phyloP scores from a whole-genome alignment of 2,888 invertebrate species.

The Drosophila histrio region DNA sequence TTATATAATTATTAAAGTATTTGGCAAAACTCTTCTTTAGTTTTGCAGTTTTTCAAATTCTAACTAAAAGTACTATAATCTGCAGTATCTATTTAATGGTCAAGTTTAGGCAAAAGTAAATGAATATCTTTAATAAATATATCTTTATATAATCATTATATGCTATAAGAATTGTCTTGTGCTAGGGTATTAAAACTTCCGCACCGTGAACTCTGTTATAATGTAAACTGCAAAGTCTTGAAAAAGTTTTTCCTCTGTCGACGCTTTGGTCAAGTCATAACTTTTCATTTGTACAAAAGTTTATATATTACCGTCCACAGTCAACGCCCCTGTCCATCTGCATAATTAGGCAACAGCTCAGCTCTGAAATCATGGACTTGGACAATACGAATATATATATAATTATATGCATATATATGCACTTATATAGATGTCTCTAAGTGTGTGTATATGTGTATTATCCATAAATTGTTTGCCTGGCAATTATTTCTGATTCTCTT shows the following conservation, averaged over 20 bases:
- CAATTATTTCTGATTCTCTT: conserved; percentile 54
- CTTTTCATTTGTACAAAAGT: conserved; percentile 49
- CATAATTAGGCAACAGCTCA: conserved; percentile 39
- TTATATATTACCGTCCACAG: conserved; percentile 28
- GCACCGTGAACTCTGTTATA: not conserved
- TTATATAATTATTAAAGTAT: too few relatives aligned
- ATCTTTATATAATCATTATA: too few relatives aligned
- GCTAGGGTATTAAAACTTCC: not conserved
- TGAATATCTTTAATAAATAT: too few relatives aligned
- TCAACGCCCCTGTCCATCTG: conserved; percentile 11
- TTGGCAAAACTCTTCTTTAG: too few relatives aligned
- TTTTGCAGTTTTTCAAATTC: too few relatives aligned
- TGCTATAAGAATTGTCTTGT: too few relatives aligned
- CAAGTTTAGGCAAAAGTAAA: too few relatives aligned
- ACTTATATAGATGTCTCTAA: not conserved
- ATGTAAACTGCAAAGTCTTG: not conserved
- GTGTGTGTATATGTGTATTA: not conserved
- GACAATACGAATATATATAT: conserved; percentile 1
- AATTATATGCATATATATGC: not conserved
- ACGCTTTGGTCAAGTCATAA: conserved; percentile 18
- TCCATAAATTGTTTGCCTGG: conserved; percentile 42
- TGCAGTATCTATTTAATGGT: too few relatives aligned
- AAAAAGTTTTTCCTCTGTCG: conserved; percentile 24
- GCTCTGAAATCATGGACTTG: conserved; percentile 19
- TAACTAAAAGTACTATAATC: too few relatives aligned